phyloP scores from a whole-genome alignment of 2,888 invertebrate genomes.

The Drosophila leonis region DNA sequence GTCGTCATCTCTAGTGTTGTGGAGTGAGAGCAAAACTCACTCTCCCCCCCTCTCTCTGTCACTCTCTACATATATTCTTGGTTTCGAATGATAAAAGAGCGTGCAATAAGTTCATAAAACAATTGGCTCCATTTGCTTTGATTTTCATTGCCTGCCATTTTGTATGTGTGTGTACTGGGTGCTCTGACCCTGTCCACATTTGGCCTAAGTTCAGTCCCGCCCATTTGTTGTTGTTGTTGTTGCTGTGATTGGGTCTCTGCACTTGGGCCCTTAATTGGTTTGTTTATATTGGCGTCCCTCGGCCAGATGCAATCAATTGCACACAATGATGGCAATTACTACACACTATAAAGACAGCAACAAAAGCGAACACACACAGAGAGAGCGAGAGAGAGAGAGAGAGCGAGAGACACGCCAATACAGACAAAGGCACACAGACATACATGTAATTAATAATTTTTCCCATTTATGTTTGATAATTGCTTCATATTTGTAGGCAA shows the following conservation, averaged over 20 bases:
- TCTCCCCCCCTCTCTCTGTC: not conserved
- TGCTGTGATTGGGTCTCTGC: constrained; percentile 53
- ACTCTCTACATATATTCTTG: not conserved
- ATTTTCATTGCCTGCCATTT: constrained; percentile 78
- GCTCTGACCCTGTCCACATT: constrained; percentile 4
- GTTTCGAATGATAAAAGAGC: constrained; percentile 54
- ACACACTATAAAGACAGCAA: constrained; percentile 27
- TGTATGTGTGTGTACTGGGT: not conserved
- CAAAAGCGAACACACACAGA: constrained; percentile 6
- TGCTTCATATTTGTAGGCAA: constrained; percentile 77
- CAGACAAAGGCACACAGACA: constrained; percentile 7
- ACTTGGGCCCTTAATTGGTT: constrained; percentile 75
- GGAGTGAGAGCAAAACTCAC: not conserved
- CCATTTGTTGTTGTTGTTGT: constrained; percentile 27
- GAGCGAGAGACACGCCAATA: constrained; percentile 2
- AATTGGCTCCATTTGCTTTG: constrained; percentile 79
- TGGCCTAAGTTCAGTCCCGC: constrained; percentile 8
- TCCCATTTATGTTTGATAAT: constrained; percentile 73
- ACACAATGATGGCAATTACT: constrained; percentile 76
- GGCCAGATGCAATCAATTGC: constrained; percentile 77
- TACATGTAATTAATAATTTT: constrained; percentile 72
- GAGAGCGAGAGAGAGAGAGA: constrained; percentile 4
- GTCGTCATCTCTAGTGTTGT: not conserved
- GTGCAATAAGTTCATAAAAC: constrained; percentile 80
- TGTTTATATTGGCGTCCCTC: constrained; percentile 75